Evolutionary conservation across 1,140 invertebrate genomes (phyloP).

Genomic region (Colletes latitarsis): DNA sequence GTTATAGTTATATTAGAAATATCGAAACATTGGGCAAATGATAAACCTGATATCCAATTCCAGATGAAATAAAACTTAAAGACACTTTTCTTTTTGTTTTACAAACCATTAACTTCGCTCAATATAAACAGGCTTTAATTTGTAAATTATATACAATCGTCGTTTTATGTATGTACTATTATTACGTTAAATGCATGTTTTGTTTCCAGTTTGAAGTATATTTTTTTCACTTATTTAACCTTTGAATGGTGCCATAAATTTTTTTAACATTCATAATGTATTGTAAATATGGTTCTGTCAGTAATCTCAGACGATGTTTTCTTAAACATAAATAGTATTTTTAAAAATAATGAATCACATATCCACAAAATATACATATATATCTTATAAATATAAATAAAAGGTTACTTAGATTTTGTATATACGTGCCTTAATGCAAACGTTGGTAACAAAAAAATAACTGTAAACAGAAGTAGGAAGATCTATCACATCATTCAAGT

Average conservation of each 20-base stretch:
- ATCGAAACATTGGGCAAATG: not conserved
- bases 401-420: not conserved
- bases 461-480: not conserved
- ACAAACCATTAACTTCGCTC: not conserved
- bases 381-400: not conserved
- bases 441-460: not conserved
- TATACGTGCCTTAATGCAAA: not conserved
- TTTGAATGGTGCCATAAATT: no score
- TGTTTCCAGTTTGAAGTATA: not conserved
- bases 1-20: not conserved
- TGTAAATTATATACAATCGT: not conserved
- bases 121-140: not conserved
- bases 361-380: constrained; percentile 1
- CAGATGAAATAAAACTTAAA: not conserved
- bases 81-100: not conserved
- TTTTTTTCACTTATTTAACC: not conserved
- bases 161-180: not conserved
- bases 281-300: not conserved
- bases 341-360: not conserved
- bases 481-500: constrained; percentile 8
- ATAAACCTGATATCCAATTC: constrained; percentile 1
- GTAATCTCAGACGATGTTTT: not conserved
- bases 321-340: not conserved
- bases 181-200: not conserved
- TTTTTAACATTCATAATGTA: not conserved